Conservation (phyloP, 1,140 invertebrate genomes). For the Drosophila carrolli region DNA sequence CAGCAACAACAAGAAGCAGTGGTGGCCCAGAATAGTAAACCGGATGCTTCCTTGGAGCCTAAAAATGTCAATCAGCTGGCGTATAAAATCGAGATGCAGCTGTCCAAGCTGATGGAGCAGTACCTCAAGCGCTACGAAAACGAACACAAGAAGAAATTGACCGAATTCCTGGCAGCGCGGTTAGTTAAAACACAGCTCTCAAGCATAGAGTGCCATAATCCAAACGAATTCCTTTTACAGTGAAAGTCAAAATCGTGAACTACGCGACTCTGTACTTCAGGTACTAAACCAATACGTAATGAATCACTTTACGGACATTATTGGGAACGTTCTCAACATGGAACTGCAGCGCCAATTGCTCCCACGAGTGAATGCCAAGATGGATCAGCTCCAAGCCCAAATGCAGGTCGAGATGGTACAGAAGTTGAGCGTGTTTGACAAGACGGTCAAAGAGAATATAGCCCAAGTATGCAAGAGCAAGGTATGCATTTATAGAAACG, state of each 20-base stretch:
- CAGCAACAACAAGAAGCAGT: slow-evolving; percentile 42
- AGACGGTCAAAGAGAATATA: slow-evolving; percentile 91
- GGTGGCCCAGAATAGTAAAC: slow-evolving; percentile 34
- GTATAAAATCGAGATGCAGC: slow-evolving; percentile 81
- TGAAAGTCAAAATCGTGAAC: slow-evolving; percentile 83
- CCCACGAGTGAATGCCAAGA: slow-evolving; percentile 85
- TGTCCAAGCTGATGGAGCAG: slow-evolving; percentile 81
- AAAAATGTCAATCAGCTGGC: slow-evolving; percentile 73
- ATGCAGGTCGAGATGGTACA: slow-evolving; percentile 89
- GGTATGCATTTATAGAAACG: slow-evolving; percentile 77
- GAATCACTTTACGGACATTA: slow-evolving; percentile 84
- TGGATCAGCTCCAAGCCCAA: slow-evolving; percentile 89
- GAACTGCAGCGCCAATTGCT: slow-evolving; percentile 86
- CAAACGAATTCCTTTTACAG: slow-evolving; percentile 19
- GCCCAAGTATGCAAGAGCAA: slow-evolving; percentile 91
- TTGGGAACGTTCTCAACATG: slow-evolving; percentile 84
- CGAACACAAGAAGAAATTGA: slow-evolving; percentile 81
- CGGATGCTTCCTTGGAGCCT: slow-evolving; percentile 32
- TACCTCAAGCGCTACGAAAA: slow-evolving; percentile 84
- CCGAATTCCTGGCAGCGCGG: slow-evolving; percentile 69
- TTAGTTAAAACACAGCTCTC: slow-evolving; percentile 10
- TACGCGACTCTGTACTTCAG: slow-evolving; percentile 85
- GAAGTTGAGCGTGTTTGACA: slow-evolving; percentile 90
- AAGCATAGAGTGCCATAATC: background rate
- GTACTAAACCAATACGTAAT: slow-evolving; percentile 83